Conservation (phyloP, 1,140 invertebrate genomes). For the Diachasma alloeum region DNA sequence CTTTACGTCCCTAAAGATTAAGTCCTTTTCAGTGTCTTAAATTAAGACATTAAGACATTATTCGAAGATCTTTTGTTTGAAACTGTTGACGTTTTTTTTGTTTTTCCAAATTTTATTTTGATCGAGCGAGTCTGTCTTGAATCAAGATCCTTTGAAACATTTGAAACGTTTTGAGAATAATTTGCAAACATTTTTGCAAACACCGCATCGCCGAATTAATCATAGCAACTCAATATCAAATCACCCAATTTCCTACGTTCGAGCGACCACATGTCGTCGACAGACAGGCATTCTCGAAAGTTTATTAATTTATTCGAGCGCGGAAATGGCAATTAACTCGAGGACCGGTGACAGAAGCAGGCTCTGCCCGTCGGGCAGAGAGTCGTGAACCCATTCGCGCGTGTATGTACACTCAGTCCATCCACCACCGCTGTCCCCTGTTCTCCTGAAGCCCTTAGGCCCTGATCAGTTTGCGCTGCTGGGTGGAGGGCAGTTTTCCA, state of each 20-base stretch:
- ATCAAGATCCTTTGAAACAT: no score
- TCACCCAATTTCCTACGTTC: conserved; percentile 13
- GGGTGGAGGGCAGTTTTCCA: neutral
- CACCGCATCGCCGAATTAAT: neutral
- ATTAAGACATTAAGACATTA: no score
- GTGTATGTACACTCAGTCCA: conserved; percentile 13
- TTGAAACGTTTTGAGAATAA: no score
- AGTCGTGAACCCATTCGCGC: conserved; percentile 38
- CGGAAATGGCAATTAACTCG: conserved; percentile 64
- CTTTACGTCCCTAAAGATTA: no score
- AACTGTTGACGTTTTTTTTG: no score
- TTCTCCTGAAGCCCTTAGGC: conserved; percentile 38
- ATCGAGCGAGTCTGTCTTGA: no score
- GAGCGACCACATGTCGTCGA: conserved; percentile 39
- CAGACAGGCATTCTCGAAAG: conserved; percentile 50
- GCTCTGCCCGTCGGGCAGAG: conserved; percentile 52
- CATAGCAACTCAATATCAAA: neutral
- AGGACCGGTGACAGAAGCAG: conserved; percentile 63
- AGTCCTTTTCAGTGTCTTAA: no score
- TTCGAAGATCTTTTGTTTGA: no score
- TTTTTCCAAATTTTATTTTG: no score
- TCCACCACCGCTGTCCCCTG: neutral
- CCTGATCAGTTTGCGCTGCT: neutral
- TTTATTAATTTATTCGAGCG: conserved; percentile 66
- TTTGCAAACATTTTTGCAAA: no score